These are phyloP conservation scores for Bubo blakistoni DNA, from an alignment of 2,113 vertebrate species.

Conservation along the genomic window DNA sequence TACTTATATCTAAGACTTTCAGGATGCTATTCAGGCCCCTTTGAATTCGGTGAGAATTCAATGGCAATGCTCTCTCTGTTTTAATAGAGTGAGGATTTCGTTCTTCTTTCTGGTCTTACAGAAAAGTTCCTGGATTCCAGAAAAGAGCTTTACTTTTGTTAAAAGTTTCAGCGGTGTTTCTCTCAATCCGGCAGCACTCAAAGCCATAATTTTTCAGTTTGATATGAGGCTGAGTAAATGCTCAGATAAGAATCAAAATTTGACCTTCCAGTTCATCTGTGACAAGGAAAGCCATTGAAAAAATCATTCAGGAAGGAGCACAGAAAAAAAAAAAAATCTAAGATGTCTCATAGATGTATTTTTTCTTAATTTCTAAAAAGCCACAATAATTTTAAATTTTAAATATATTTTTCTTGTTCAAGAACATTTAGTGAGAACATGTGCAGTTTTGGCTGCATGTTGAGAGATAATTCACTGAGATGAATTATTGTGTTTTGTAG, in stretches of 20 bases:
- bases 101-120: neutral
- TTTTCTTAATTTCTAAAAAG: neutral
- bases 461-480: constrained; percentile 14
- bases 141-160: neutral
- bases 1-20: neutral
- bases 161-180: neutral
- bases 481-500: constrained; percentile 20
- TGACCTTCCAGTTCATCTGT: neutral
- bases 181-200: neutral
- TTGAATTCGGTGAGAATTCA: neutral
- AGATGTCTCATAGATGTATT: neutral
- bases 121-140: neutral
- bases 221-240: neutral
- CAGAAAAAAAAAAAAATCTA: neutral
- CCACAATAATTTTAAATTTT: neutral
- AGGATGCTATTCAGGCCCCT: neutral
- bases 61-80: neutral
- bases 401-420: neutral
- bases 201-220: neutral
- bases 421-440: neutral
- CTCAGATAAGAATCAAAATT: neutral
- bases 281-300: neutral
- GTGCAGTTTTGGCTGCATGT: neutral
- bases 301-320: neutral
- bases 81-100: neutral